Evolutionary conservation across 2,888 invertebrate species (phyloP).

Genomic region (Amphipoea oculea): DNA sequence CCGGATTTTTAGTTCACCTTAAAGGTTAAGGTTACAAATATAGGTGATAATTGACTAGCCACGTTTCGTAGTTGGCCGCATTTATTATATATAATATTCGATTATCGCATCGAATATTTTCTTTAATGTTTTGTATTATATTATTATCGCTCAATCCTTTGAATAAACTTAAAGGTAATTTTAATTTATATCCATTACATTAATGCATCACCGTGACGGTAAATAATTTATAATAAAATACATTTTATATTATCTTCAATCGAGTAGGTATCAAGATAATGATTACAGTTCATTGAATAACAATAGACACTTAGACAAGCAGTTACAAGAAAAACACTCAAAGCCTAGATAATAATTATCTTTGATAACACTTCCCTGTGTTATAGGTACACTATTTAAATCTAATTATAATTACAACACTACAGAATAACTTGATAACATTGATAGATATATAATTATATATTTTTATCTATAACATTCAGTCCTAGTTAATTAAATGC

Average conservation of each 20-base stretch:
- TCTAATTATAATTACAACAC: constrained; percentile 9
- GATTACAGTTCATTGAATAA: constrained; percentile 37
- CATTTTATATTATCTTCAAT: constrained; percentile 6
- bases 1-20: constrained; percentile 79
- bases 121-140: neutral
- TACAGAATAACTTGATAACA: neutral
- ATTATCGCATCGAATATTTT: neutral
- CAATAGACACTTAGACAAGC: constrained; percentile 38
- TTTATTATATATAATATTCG: constrained; percentile 1
- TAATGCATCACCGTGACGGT: constrained; percentile 28
- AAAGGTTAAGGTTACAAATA: constrained; percentile 82
- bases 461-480: neutral
- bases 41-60: constrained; percentile 45
- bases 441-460: constrained; percentile 7
- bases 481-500: constrained; percentile 17
- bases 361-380: constrained; percentile 46
- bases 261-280: constrained; percentile 35
- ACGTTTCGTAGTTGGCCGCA: constrained; percentile 2
- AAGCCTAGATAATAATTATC: constrained; percentile 41
- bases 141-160: constrained; percentile 1
- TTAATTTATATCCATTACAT: constrained; percentile 15
- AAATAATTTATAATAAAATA: constrained; percentile 32
- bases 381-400: constrained; percentile 1
- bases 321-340: constrained; percentile 45
- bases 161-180: constrained; percentile 17